phyloP scores from a whole-genome alignment of 2,888 invertebrate genomes.

The Ophioninae sp. region DNA sequence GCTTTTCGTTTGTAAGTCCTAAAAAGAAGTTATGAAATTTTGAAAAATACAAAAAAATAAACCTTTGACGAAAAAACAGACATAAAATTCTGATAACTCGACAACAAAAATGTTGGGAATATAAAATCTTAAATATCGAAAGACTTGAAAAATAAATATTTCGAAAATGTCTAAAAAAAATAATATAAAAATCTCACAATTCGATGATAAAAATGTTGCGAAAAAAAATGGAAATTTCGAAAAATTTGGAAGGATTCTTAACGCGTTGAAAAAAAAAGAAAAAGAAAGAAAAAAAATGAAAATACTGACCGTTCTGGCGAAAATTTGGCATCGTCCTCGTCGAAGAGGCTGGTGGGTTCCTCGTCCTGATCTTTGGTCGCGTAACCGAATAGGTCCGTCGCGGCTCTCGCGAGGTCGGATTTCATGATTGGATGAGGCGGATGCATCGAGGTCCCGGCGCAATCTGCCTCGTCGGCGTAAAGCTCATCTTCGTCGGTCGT shows the following conservation, averaged over 20 bases:
- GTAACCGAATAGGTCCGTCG: slow-evolving; percentile 77
- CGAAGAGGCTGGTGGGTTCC: slow-evolving; percentile 81
- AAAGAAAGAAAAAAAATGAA: too few species aligned
- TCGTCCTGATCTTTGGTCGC: slow-evolving; percentile 66
- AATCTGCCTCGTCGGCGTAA: slow-evolving; percentile 81
- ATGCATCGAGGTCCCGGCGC: slow-evolving; percentile 70
- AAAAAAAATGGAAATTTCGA: neutral
- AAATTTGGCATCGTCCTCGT: slow-evolving; percentile 75
- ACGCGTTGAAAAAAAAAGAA: neutral
- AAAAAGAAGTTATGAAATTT: too few species aligned
- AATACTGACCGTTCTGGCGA: slow-evolving; percentile 63
- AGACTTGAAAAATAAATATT: too few species aligned
- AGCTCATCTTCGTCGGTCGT: slow-evolving; percentile 82
- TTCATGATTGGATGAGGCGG: slow-evolving; percentile 74
- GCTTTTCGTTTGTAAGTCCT: too few species aligned
- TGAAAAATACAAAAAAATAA: too few species aligned
- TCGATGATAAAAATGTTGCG: neutral
- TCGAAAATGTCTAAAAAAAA: too few species aligned
- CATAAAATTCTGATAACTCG: too few species aligned
- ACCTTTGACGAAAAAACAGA: too few species aligned
- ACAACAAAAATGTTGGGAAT: too few species aligned
- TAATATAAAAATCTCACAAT: too few species aligned
- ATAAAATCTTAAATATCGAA: too few species aligned
- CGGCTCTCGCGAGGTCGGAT: slow-evolving; percentile 76
- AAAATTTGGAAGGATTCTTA: neutral